Evolutionary conservation across 2,888 invertebrate genomes (phyloP).

Genomic region (Trachelus tabidus): DNA sequence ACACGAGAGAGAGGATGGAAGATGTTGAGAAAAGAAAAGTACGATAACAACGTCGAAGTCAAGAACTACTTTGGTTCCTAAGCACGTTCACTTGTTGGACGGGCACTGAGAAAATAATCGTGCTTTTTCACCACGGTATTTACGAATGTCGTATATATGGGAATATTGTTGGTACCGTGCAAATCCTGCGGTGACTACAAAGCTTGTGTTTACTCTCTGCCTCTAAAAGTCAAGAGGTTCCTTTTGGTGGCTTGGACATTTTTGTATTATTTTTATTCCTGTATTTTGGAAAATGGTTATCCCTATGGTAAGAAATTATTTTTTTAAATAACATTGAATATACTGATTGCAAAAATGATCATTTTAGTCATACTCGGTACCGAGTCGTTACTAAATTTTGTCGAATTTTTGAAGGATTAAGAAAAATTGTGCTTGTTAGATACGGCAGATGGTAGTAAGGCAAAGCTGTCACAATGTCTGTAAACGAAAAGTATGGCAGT

Average conservation of each 20-base stretch:
- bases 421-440: not conserved
- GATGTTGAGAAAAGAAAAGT: not conserved
- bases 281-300: not conserved
- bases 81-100: constrained; percentile 40
- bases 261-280: not conserved
- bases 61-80: constrained; percentile 32
- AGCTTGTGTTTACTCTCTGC: constrained; percentile 18
- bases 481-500: not conserved
- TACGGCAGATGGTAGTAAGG: not conserved
- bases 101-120: constrained; percentile 48
- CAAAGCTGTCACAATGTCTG: not conserved
- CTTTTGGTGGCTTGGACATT: constrained; percentile 1
- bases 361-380: not conserved
- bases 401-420: not conserved
- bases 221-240: constrained; percentile 21
- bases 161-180: constrained; percentile 33
- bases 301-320: not conserved
- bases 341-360: not conserved
- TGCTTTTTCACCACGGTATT: constrained; percentile 43
- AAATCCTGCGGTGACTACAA: constrained; percentile 31
- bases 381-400: not conserved
- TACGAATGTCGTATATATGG: constrained; percentile 33
- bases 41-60: constrained; percentile 13
- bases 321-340: not conserved
- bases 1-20: constrained; percentile 18